phyloP scores from a whole-genome alignment of 2,113 vertebrate genomes.

The Amblyopsis rosae region DNA sequence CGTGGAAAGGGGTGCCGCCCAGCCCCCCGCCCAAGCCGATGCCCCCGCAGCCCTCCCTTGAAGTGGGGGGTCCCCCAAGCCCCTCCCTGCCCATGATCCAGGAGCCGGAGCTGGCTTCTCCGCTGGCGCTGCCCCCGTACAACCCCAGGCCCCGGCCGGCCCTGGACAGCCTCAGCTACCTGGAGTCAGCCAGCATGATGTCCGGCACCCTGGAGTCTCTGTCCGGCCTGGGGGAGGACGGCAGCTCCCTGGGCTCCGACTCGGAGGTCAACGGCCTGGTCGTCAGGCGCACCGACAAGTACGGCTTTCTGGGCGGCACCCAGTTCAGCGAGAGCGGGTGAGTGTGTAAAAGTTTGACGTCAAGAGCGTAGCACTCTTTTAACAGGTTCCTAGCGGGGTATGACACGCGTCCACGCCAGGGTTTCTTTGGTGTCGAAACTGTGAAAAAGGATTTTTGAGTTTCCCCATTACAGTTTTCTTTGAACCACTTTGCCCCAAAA shows the following conservation, averaged over 20 bases:
- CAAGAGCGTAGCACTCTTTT: too few relatives aligned
- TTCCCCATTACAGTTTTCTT: too few relatives aligned
- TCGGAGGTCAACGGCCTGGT: conserved; percentile 85
- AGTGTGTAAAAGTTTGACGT: conserved; percentile 49
- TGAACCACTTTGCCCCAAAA: too few relatives aligned
- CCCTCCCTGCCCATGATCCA: conserved; percentile 59
- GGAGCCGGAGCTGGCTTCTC: conserved; percentile 28
- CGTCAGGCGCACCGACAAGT: conserved; percentile 85
- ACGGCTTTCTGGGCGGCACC: conserved; percentile 88
- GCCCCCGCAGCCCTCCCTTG: conserved; percentile 44
- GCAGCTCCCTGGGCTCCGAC: conserved; percentile 88
- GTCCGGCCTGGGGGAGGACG: conserved; percentile 81
- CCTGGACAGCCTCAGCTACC: conserved; percentile 83
- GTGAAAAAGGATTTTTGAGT: too few relatives aligned
- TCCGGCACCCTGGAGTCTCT: conserved; percentile 89
- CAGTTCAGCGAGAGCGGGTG: conserved; percentile 83
- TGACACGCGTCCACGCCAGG: too few relatives aligned
- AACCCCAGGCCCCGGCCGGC: conserved; percentile 69
- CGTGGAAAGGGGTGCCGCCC: conserved; percentile 34
- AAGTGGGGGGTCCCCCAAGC: conserved; percentile 31
- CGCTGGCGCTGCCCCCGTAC: conserved; percentile 54
- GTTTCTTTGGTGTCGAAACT: too few relatives aligned
- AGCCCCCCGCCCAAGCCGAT: conserved; percentile 49
- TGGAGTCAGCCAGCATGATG: conserved; percentile 90
- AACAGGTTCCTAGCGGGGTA: too few relatives aligned